Evolutionary conservation across 2,797 vertebrate genomes (phyloP), one percentile per base, ranked within the genome.

Genomic region (Sternarchorhynchus goeldii): DNA sequence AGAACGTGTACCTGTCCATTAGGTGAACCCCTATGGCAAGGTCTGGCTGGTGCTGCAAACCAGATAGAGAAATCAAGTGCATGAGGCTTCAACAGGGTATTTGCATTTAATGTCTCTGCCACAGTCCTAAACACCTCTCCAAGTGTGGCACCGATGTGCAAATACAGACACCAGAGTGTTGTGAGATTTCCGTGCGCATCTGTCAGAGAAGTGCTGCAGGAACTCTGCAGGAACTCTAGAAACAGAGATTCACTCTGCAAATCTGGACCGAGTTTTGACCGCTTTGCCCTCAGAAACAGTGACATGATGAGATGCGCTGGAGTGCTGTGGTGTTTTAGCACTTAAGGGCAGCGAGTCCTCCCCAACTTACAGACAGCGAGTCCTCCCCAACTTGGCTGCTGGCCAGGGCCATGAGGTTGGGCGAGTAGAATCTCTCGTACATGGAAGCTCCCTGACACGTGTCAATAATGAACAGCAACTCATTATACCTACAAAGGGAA

Each of bases 361-460:
- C 25, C 25, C 25, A 25, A 25, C 25, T 93, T 91, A 99, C 97
- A 71, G 97, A 99, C 78, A 99, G 93, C 0, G 97, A 99, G 90
- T 99, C 98, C 85, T 99, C 97, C 86, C 98, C 97, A 1, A 99
- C 94, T 84, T 99, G 97, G 90, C 98, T 99, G 90, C 97, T 99
- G 77, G 97, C 97, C 85, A 99, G 88, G 55, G 98, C 98, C 94
- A 99, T 97, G 86, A 99, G 93, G 86, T 98, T 99, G 3, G 97
- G 97, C 7, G 98, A 99, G 89, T 99, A 99, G 91, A 99, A 99
- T 32, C 95, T 92, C 86, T 99, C 96, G 34, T 99, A 99, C 98
- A 99, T 99, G 84, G 98, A 99, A 63, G 97, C 98, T 29, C 96
- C 98, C 92, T 99, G 98, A 85, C 98, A 99, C 60, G 98, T 99